Percentiles rank a stretch among this genome's conserved stretches.
phyloP scores from a whole-genome alignment of 2,888 invertebrate genomes.

The Drepana falcataria region DNA sequence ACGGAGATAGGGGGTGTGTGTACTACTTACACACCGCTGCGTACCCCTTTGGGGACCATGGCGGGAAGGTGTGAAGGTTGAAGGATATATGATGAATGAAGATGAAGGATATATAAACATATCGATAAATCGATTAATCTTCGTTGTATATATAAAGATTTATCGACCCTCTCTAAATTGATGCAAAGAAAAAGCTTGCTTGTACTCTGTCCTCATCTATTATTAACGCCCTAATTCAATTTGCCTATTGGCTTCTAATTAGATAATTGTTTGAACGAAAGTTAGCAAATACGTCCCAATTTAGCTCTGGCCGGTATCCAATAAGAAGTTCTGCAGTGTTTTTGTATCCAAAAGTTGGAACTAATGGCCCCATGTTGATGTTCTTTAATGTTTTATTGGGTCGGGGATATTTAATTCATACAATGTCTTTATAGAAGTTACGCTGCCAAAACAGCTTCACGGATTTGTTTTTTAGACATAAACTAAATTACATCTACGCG shows the following conservation, averaged over 20 bases:
- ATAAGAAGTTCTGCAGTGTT: background rate
- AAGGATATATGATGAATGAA: no score
- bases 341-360: background rate
- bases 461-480: no score
- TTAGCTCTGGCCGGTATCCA: background rate
- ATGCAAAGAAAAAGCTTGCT: constrained; percentile 13
- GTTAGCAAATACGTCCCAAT: constrained; percentile 7
- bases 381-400: background rate
- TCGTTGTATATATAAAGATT: no score
- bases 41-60: no score
- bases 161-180: background rate
- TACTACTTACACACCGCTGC: no score
- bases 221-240: constrained; percentile 5
- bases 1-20: no score
- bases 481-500: no score
- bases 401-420: background rate
- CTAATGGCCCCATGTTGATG: background rate
- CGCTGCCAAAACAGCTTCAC: no score
- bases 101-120: no score
- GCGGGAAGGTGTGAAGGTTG: no score
- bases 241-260: constrained; percentile 19
- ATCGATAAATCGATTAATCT: no score
- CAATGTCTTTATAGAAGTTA: background rate
- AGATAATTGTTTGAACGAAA: constrained; percentile 14
- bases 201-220: background rate